Percentiles rank a stretch among this genome's conserved stretches.
phyloP scores from a whole-genome alignment of 2,797 vertebrate genomes.

The Pseudochirops corinnae region DNA sequence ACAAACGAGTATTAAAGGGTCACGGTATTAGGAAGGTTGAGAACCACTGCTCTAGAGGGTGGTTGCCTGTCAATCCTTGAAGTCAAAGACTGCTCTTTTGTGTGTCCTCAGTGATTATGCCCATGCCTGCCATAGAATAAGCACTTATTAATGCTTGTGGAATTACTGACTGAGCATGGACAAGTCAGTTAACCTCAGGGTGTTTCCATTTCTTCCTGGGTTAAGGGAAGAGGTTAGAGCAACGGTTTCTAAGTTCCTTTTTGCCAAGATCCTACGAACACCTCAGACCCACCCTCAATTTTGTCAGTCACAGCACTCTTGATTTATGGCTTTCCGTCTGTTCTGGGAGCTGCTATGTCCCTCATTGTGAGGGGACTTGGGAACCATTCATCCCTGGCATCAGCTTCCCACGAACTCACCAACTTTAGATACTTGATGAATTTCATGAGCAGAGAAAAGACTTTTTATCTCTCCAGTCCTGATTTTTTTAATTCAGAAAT shows the following conservation, averaged over 20 bases:
- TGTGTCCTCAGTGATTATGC: not conserved
- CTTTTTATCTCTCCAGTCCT: conserved; percentile 36
- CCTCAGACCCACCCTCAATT: not conserved
- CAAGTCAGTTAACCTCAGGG: not conserved
- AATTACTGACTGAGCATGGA: not conserved
- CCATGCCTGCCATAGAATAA: not conserved
- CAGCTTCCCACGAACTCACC: not conserved
- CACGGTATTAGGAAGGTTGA: no score
- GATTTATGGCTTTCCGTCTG: not conserved
- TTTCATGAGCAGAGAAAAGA: conserved; percentile 53
- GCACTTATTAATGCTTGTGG: not conserved
- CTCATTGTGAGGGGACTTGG: not conserved
- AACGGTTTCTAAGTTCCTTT: not conserved
- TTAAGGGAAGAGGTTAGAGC: not conserved
- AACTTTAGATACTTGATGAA: not conserved
- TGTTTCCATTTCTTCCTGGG: not conserved
- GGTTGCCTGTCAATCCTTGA: not conserved
- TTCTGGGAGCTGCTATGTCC: not conserved
- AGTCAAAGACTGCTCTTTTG: not conserved
- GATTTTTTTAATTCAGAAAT: conserved; percentile 70
- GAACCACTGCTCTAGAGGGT: not conserved
- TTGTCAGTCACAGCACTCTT: not conserved
- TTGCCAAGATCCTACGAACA: not conserved
- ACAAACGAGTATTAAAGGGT: no score
- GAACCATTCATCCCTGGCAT: fast-evolving